Percentiles rank a stretch among this genome's conserved stretches.
phyloP scores from a whole-genome alignment of 1,140 invertebrate species.

The Kradibia gibbosae region DNA sequence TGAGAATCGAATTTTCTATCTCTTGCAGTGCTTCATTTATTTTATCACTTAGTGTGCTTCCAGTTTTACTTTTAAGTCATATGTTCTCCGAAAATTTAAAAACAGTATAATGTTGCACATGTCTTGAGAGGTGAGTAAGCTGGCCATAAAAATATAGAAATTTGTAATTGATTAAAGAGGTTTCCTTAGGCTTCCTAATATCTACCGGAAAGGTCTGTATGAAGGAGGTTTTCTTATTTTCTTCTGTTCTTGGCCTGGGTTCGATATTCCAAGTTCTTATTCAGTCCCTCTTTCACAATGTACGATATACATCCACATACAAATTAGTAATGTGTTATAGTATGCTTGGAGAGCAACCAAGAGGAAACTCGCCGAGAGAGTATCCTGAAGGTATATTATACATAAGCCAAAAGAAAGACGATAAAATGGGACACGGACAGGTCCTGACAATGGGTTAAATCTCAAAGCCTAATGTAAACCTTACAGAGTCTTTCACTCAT shows the following conservation, averaged over 20 bases:
- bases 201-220: neutral
- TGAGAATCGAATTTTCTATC: neutral
- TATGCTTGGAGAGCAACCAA: neutral
- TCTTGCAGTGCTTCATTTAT: neutral
- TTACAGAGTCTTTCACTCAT: conserved; percentile 20
- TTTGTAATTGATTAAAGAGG: neutral
- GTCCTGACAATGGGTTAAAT: conserved; percentile 42
- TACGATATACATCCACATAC: neutral
- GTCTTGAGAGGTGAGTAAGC: neutral
- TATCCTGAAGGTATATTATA: conserved; percentile 31
- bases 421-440: conserved; percentile 45
- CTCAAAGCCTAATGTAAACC: conserved; percentile 31
- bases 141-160: neutral
- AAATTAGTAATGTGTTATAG: neutral
- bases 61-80: too few relatives aligned
- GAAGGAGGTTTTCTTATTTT: neutral
- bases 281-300: neutral
- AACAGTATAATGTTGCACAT: neutral
- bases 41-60: neutral
- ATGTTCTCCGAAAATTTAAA: neutral
- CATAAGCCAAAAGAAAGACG: conserved; percentile 33
- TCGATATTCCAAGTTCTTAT: conserved; percentile 29
- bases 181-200: neutral
- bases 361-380: conserved; percentile 26
- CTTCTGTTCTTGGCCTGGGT: conserved; percentile 3